A percentile compares a stretch with the other conserved stretches of the same genome.
These are phyloP conservation scores for Eulemur rubriventer DNA, from an alignment of 2,797 vertebrate species.

Conservation along the genomic window DNA sequence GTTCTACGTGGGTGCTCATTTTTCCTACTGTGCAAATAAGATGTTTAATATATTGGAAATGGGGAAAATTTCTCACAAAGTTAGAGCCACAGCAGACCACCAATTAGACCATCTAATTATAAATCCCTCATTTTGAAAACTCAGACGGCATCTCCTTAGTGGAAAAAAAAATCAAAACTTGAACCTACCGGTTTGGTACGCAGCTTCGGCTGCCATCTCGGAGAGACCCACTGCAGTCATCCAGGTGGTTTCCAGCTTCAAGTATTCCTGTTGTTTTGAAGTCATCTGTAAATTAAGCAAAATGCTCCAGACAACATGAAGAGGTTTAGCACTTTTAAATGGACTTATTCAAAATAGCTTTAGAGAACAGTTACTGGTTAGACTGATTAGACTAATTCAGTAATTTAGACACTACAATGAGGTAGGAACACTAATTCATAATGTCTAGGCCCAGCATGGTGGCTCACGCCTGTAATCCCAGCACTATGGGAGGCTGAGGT, in stretches of 20 bases:
- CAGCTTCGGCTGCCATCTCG: slow-evolving; percentile 94
- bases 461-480: too few species aligned
- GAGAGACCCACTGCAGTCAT: slow-evolving; percentile 91
- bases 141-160: background rate
- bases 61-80: background rate
- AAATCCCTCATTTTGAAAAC: background rate
- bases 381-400: background rate
- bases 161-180: background rate
- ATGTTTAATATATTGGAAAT: background rate
- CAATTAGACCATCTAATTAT: background rate
- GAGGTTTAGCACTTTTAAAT: background rate
- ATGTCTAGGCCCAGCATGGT: too few species aligned
- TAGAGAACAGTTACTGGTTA: background rate
- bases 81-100: background rate
- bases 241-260: slow-evolving; percentile 92
- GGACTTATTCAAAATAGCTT: background rate
- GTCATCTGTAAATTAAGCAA: slow-evolving; percentile 86
- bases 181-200: slow-evolving; percentile 91
- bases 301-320: background rate
- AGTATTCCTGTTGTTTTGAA: slow-evolving; percentile 89
- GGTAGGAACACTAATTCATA: background rate
- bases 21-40: background rate
- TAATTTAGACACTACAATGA: background rate
- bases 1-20: background rate
- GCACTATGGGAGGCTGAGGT: too few species aligned